A percentile compares a stretch with the other conserved stretches of the same genome.
Conservation (phyloP, 2,797 vertebrate genomes). For the Decapterus maruadsi region DNA sequence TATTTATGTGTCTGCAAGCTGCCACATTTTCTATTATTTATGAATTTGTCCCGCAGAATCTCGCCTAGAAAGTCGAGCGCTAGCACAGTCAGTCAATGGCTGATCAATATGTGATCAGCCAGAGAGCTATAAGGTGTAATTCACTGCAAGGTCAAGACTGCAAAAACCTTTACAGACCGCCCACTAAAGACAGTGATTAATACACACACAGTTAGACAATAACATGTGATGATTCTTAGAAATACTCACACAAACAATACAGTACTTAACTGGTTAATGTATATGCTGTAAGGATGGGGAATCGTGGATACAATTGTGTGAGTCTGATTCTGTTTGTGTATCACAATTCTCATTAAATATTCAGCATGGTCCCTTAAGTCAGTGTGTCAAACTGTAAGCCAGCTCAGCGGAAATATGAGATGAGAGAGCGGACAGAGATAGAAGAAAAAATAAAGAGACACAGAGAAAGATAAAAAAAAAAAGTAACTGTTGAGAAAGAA, state of each 20-base stretch:
- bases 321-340: conserved; percentile 23
- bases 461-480: neutral
- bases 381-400: conserved; percentile 55
- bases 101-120: conserved; percentile 71
- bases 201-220: neutral
- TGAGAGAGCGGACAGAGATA: neutral
- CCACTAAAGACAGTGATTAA: neutral
- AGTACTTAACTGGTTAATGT: neutral
- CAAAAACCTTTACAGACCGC: neutral
- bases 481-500: neutral
- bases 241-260: neutral
- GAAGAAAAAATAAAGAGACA: neutral
- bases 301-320: neutral
- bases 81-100: conserved; percentile 27
- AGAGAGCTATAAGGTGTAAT: conserved; percentile 46
- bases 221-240: conserved; percentile 3
- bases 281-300: neutral
- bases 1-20: conserved; percentile 30
- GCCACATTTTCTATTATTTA: conserved; percentile 43
- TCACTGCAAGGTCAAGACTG: conserved; percentile 32
- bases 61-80: conserved; percentile 20
- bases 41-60: conserved; percentile 6
- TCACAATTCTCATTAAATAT: conserved; percentile 67
- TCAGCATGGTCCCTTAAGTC: conserved; percentile 44
- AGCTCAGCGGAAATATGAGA: conserved; percentile 76